phyloP scores from a whole-genome alignment of 2,113 vertebrate genomes.

The Calidris pygmaea region DNA sequence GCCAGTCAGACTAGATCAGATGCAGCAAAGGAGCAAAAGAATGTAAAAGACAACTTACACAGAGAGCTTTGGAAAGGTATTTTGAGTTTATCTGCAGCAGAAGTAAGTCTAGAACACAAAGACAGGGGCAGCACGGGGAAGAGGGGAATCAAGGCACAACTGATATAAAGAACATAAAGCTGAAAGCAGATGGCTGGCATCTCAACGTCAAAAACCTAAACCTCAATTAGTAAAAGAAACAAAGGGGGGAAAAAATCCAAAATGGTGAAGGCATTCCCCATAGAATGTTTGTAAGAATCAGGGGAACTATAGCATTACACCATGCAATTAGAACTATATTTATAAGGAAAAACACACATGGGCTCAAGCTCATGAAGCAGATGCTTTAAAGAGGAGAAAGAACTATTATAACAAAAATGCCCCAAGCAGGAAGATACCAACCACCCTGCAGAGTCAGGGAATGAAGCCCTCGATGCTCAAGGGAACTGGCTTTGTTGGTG shows the following conservation, averaged over 20 bases:
- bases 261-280: not conserved
- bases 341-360: not conserved
- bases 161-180: not conserved
- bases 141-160: not conserved
- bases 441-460: not conserved
- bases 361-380: not conserved
- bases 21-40: not conserved
- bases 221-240: not conserved
- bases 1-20: constrained; percentile 49
- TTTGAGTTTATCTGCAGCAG: not conserved
- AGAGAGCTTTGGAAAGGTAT: too few relatives aligned
- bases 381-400: not conserved
- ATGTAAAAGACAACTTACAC: constrained; percentile 22
- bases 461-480: too few relatives aligned
- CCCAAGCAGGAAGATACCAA: not conserved
- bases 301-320: not conserved
- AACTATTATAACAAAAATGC: not conserved
- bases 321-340: not conserved
- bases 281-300: not conserved
- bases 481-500: not conserved
- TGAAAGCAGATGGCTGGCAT: not conserved
- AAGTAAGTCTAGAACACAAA: not conserved
- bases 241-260: not conserved
- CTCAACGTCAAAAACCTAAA: not conserved
- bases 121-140: not conserved